Evolutionary conservation across 1,140 invertebrate species (phyloP), one percentile per base, ranked within the genome.

Genomic region (Musca vetustissima): DNA sequence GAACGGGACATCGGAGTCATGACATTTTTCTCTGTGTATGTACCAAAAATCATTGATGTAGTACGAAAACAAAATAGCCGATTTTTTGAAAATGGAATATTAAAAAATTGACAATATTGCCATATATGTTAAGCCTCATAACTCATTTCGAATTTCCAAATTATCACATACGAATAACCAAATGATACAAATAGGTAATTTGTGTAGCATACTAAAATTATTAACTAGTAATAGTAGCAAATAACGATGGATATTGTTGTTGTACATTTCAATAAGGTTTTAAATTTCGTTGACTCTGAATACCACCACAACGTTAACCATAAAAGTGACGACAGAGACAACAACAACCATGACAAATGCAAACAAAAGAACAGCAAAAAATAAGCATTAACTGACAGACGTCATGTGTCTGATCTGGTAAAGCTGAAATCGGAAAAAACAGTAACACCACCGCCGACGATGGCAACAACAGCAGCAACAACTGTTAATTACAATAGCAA

Each of bases 261-360:
- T 61, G 57, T 61, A 36, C 36, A 61, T 43, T 61, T 61, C 57
- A 61, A 61, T 61, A 17, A 36, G 57, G 57, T 61, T 61, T 61
- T 43, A 61, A 61, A 61, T 61, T 61, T 36, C 57, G 36, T 59
- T 59, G 15, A 4, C 13, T 61, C 17, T 43, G 32, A 61, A 61
- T 61, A 61, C 57, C 57, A n/a, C n/a, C n/a, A 14, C 57, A 61
- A 61, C 28, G n/a, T 43, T 36, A 61, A 61, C 13, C 32, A 61
- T 8, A 43, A 61, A 11, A 59, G n/a, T 28, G 32, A 59, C 32
- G 32, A 13, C 21, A 59, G 19, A 61, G 13, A 17, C n/a, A 36
- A n/a, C 11, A 19, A n/a, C 36, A 59, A 32, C 25, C 19, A 19
- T 43, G 19, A 36, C 14, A 36, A 36, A 21, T 32, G 49, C 8